Evolutionary conservation across 2,113 vertebrate species (phyloP), one percentile per base, ranked within the genome.

Genomic region (Phalacrocorax carbo): DNA sequence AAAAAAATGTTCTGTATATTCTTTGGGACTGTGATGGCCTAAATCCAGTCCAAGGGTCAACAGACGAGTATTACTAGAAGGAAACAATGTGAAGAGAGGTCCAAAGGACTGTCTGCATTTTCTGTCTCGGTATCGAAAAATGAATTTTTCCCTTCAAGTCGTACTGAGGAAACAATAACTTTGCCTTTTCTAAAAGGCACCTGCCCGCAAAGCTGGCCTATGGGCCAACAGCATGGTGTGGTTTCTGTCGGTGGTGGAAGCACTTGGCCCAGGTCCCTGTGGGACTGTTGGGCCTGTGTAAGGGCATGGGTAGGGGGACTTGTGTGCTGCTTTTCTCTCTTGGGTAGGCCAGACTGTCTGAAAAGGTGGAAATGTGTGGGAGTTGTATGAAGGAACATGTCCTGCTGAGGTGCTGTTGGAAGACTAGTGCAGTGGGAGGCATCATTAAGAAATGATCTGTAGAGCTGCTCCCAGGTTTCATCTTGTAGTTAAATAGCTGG

Each of bases 151-250:
- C 48, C 10, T 71, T 82, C 9, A 46, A 17, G 25, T 68, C 12
- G 7, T 71, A 27, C 23, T 1, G 9, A 64, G 16, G 18, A 29
- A 88, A 68, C 46, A 72, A 3, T 48, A 40, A 18, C 0, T 0
- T 7, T 26, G 20, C 70, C 51, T 85, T 65, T 82, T 80, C 38
- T 75, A 22, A 46, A 66, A 71, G 61, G 36, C 12, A 82, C 25
- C 40, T 95, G 71, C 10, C 34, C 11, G 10, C 2, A 5, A 76
- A 52, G 64, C 20, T 80, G 44, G 20, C 52, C 54, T 44, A 4
- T 0, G 1, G 60, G n/a, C 57, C 29, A 46, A 0, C n/a, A 77
- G 38, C 4, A 1, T 1, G 5, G 3, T 55, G 62, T 82, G 40
- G 54, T 15, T 57, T 92, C 58, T 70, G 4, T 30, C 11, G 5